Evolutionary conservation across 2,113 vertebrate genomes (phyloP).

Genomic region (Trogon surrucura): DNA sequence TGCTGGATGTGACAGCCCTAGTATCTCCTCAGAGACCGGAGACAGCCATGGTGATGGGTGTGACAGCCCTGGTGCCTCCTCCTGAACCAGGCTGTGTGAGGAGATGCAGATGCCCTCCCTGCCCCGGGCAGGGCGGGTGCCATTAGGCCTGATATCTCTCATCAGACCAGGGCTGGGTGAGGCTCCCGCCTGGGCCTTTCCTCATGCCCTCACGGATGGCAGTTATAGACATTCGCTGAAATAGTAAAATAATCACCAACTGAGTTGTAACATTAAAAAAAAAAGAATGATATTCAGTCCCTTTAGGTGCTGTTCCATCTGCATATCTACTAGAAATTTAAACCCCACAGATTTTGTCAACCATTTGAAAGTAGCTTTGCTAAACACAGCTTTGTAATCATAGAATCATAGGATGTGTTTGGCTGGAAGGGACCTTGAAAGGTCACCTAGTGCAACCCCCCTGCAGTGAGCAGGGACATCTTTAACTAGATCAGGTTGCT

Average conservation of each 20-base stretch:
- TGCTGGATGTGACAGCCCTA: accelerated
- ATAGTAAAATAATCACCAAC: background rate
- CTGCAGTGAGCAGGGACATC: too few species aligned
- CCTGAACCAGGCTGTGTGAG: too few species aligned
- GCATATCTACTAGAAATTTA: background rate
- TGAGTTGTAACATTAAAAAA: background rate
- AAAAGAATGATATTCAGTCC: background rate
- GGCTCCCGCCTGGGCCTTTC: background rate
- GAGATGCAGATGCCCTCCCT: too few species aligned
- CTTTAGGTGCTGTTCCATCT: background rate
- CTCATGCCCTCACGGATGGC: accelerated
- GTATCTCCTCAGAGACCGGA: background rate
- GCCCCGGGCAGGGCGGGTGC: too few species aligned
- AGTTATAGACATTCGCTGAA: background rate
- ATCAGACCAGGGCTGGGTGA: background rate
- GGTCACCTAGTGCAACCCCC: too few species aligned
- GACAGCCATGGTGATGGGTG: too few species aligned
- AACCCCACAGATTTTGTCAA: background rate
- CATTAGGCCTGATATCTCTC: background rate
- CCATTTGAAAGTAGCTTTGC: background rate
- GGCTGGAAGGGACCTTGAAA: too few species aligned
- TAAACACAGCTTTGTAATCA: background rate
- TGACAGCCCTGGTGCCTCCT: background rate
- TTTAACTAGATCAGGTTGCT: too few species aligned
- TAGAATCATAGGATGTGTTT: too few species aligned